Evolutionary conservation across 2,888 invertebrate species (phyloP).

Genomic region (Thumatha senex): DNA sequence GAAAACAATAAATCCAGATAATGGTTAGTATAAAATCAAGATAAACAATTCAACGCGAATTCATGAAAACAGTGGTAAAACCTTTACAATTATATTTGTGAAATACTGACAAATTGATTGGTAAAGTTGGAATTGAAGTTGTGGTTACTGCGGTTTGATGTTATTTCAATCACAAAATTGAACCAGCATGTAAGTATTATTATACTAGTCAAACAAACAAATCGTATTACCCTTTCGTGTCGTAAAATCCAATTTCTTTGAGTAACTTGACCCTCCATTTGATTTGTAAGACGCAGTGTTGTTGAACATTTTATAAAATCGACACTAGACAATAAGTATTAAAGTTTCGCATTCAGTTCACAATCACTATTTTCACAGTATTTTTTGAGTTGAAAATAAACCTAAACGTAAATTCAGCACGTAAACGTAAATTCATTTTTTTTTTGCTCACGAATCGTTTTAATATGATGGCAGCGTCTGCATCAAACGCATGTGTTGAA

Average conservation of each 20-base stretch:
- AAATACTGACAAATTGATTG: conserved; percentile 42
- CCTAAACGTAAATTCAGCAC: conserved; percentile 28
- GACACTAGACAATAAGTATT: conserved; percentile 16
- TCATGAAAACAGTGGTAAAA: conserved; percentile 5
- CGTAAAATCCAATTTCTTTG: conserved; percentile 39
- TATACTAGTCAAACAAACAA: conserved; percentile 31
- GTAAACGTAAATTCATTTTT: conserved; percentile 17
- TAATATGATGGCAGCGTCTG: conserved; percentile 56
- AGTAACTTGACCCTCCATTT: conserved; percentile 42
- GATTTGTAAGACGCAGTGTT: conserved; percentile 58
- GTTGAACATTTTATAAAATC: conserved; percentile 56
- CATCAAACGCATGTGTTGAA: conserved; percentile 58
- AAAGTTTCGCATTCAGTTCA: conserved; percentile 11
- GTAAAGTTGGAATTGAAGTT: conserved; percentile 52
- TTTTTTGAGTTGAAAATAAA: conserved; percentile 32
- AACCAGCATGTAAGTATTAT: conserved; percentile 28
- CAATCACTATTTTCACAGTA: conserved; percentile 27
- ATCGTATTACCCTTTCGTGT: conserved; percentile 48
- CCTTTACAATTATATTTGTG: conserved; percentile 22
- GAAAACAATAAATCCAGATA: not conserved
- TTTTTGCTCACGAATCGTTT: conserved; percentile 39
- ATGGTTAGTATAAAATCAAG: not conserved
- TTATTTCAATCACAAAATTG: conserved; percentile 45
- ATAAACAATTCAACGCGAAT: too few relatives aligned
- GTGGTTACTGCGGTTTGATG: conserved; percentile 45